A percentile compares a stretch with the other conserved stretches of the same genome.
Conservation (phyloP, 1,140 invertebrate species). For the Danaus plexippus region DNA sequence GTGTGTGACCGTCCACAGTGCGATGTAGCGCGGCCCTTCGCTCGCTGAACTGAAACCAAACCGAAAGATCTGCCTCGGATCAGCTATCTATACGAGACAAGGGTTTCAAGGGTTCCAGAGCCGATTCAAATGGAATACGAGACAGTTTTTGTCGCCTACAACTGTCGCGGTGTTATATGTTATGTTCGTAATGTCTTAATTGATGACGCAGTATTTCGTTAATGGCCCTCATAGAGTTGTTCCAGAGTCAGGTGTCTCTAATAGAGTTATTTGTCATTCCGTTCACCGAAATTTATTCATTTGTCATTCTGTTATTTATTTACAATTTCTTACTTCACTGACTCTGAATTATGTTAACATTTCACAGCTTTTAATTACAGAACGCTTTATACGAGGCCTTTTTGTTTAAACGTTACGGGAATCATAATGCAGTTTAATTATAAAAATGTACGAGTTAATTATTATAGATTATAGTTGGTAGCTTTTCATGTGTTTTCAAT, state of each 20-base stretch:
- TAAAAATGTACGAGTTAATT: too few relatives aligned
- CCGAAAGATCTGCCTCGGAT: too few relatives aligned
- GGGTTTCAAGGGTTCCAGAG: too few relatives aligned
- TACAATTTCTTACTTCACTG: constrained; percentile 41
- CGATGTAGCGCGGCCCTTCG: too few relatives aligned
- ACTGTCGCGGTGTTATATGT: constrained; percentile 10
- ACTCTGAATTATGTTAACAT: constrained; percentile 23
- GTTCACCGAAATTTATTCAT: constrained; percentile 48
- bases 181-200: neutral
- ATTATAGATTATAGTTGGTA: too few relatives aligned
- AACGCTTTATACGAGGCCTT: too few relatives aligned
- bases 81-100: constrained; percentile 17
- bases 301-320: constrained; percentile 55
- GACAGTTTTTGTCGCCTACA: too few relatives aligned
- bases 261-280: constrained; percentile 58
- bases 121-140: too few relatives aligned
- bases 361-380: constrained; percentile 15
- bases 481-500: too few relatives aligned
- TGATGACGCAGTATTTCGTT: constrained; percentile 23
- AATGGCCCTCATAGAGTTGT: constrained; percentile 36
- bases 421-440: too few relatives aligned
- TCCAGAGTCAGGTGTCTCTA: constrained; percentile 50
- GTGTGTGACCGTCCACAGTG: constrained; percentile 17
- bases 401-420: too few relatives aligned
- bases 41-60: too few relatives aligned